Evolutionary conservation across 2,888 invertebrate genomes (phyloP), one percentile per base, ranked within the genome.

Genomic region (Colostygia pectinataria): DNA sequence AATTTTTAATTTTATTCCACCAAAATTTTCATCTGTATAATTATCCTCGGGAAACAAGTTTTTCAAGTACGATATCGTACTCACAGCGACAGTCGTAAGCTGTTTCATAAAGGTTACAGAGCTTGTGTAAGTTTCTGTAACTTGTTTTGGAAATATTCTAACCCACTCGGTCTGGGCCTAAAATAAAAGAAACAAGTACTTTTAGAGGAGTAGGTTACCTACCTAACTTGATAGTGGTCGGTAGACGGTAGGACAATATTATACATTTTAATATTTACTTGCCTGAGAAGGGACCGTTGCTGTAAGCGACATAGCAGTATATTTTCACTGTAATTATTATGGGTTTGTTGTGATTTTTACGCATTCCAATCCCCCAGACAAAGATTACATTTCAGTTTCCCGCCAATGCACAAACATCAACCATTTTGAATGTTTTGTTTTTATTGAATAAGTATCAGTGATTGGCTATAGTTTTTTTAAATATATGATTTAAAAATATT

Each of bases 31-130:
- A 1, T 60, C 39, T 0, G 55, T 67, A 45, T 72, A 89, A 45
- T 73, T 77, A 1, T 85, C 80, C 47, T 78, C 76, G 0, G 81
- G 74, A 40, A 85, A 80, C 0, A 68, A 60, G 38, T 79, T 74
- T 57, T 79, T 84, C 50, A 81, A 46, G 56, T 82, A 84, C 0
- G 77, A 77, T 32, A 89, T 76, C 0, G 75, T 79, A 53, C 88
- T 87, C 0, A 87, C 55, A 0, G 82, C 85, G 1, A 88, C 65
- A 0, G 71, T 68, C 0, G 88, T 87, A 12, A 89, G 47, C 54
- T 87, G 83, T 59, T 88, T 89, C 74, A 88, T 82, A 47, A 87
- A 86, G 2, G 71, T 78, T 2, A 77, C 72, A 0, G 89, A 89
- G 48, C 77, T 80, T 1, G 81, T 81, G 42, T 81, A 85, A 10